A percentile compares a stretch with the other conserved stretches of the same genome.
These are phyloP conservation scores for Pygoscelis adeliae DNA, from an alignment of 2,113 vertebrate genomes.

Conservation along the genomic window DNA sequence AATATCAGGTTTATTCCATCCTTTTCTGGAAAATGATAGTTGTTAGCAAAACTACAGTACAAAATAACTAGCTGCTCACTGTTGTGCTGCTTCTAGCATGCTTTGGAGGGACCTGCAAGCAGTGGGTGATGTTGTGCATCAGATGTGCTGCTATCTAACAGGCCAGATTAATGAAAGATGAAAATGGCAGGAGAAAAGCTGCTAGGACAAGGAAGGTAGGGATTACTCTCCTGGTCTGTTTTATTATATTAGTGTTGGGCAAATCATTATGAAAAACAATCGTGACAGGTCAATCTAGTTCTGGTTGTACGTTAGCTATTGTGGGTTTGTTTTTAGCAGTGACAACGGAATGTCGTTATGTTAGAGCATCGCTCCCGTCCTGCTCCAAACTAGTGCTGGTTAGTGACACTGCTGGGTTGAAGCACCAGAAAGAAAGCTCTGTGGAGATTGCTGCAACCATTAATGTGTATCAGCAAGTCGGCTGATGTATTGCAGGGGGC, in stretches of 20 bases:
- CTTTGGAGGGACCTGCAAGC: background rate
- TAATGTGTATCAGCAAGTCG: background rate
- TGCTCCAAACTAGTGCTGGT: background rate
- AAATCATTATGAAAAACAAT: background rate
- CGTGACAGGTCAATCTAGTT: background rate
- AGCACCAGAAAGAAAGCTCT: background rate
- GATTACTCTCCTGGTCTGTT: background rate
- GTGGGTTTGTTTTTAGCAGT: background rate
- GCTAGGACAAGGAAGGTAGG: background rate
- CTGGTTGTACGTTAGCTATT: background rate
- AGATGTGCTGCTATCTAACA: background rate
- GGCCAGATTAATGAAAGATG: background rate
- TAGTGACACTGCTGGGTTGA: background rate
- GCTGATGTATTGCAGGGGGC: background rate
- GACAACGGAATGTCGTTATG: fast-evolving
- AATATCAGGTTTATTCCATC: background rate
- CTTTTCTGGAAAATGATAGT: background rate
- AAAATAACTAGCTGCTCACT: background rate
- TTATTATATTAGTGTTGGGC: background rate
- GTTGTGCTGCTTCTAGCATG: background rate
- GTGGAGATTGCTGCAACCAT: background rate
- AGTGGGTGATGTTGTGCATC: background rate
- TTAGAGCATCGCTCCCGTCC: background rate
- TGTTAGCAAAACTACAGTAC: background rate
- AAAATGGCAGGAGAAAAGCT: background rate